Evolutionary conservation across 2,113 vertebrate genomes (phyloP).

Genomic region (Planiliza haematocheilus): DNA sequence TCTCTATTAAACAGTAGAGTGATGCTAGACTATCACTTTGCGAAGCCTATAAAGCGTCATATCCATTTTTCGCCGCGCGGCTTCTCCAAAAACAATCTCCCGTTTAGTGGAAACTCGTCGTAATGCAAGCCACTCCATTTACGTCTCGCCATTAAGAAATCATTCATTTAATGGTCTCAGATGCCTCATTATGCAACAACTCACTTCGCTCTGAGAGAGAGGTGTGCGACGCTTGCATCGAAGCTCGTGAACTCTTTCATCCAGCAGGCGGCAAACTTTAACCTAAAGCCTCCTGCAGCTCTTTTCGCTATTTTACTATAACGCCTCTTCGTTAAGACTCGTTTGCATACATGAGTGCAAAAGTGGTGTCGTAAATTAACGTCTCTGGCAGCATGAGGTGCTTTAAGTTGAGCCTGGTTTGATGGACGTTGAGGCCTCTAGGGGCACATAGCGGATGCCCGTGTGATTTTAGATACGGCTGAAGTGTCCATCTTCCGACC

Average conservation of each 20-base stretch:
- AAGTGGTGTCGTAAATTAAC: background rate
- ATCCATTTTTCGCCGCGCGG: background rate
- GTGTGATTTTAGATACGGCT: constrained; percentile 58
- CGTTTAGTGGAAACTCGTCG: background rate
- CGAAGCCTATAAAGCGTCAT: background rate
- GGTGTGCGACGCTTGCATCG: background rate
- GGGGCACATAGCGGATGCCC: constrained; percentile 28
- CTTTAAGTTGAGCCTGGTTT: background rate
- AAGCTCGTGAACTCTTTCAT: constrained; percentile 26
- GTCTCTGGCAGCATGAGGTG: constrained; percentile 11
- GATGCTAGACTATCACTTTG: constrained; percentile 1
- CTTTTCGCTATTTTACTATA: background rate
- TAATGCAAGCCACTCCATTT: constrained; percentile 30
- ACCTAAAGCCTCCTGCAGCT: constrained; percentile 19
- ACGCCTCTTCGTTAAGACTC: background rate
- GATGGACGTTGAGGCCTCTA: constrained; percentile 16
- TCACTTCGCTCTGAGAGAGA: constrained; percentile 21
- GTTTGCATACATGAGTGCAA: constrained; percentile 18
- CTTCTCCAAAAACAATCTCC: too few relatives aligned
- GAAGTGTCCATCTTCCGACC: constrained; percentile 29
- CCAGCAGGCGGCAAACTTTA: constrained; percentile 64
- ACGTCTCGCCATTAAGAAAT: constrained; percentile 21
- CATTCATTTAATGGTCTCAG: constrained; percentile 34
- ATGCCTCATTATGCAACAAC: constrained; percentile 37
- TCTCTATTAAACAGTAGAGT: constrained; percentile 3